Conservation (phyloP, 2,888 invertebrate species). For the Tyria jacobaeae region DNA sequence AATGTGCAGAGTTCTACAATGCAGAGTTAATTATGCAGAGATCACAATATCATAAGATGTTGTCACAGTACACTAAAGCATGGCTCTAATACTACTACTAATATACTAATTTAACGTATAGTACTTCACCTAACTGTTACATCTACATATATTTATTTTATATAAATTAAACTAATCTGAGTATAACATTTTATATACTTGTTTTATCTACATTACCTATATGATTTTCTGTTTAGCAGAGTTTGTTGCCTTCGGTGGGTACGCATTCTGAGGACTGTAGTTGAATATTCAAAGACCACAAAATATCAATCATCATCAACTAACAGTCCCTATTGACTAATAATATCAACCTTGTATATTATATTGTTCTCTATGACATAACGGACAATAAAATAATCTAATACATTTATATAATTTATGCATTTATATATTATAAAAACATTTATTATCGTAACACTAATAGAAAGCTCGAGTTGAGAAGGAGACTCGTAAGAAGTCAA, state of each 20-base stretch:
- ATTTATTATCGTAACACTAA: slow-evolving; percentile 62
- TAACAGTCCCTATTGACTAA: not conserved
- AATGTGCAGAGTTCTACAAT: slow-evolving; percentile 24
- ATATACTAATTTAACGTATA: slow-evolving; percentile 40
- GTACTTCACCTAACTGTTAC: slow-evolving; percentile 40
- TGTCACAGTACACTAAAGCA: slow-evolving; percentile 70
- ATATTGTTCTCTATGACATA: not conserved
- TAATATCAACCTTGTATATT: not conserved
- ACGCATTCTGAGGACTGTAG: not conserved
- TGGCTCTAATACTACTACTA: slow-evolving; percentile 59
- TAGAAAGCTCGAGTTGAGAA: slow-evolving; percentile 83
- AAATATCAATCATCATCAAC: not conserved
- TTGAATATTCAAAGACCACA: not conserved
- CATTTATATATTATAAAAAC: slow-evolving; percentile 33
- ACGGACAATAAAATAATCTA: slow-evolving; percentile 22
- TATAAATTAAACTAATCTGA: slow-evolving; percentile 14
- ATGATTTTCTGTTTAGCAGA: not conserved
- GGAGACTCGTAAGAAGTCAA: slow-evolving; percentile 80
- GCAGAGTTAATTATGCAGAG: too few relatives aligned
- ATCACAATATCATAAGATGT: slow-evolving; percentile 58
- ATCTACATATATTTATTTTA: not conserved
- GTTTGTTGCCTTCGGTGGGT: not conserved
- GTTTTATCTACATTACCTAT: not conserved
- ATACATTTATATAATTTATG: slow-evolving; percentile 31
- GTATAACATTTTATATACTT: slow-evolving; percentile 2